phyloP scores from a whole-genome alignment of 2,113 vertebrate genomes.

The Gymnogyps californianus region DNA sequence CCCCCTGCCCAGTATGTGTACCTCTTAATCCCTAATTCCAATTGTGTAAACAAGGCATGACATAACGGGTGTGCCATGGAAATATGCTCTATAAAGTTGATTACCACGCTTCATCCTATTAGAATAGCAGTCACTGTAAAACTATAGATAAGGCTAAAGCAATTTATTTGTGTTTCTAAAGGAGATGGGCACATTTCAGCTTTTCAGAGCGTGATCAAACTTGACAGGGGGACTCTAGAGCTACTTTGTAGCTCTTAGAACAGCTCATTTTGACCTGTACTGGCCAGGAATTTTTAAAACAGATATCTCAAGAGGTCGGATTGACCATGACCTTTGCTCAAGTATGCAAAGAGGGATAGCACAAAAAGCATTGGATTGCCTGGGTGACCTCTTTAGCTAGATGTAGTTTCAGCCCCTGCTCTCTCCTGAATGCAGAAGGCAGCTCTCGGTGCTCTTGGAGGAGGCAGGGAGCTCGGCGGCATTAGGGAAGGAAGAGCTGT shows the following conservation, averaged over 20 bases:
- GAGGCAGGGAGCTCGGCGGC: background rate
- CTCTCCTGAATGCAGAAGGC: background rate
- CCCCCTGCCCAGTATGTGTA: slow-evolving; percentile 52
- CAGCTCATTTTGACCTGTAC: background rate
- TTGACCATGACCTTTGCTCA: background rate
- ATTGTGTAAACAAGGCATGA: slow-evolving; percentile 69
- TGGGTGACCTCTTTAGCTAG: background rate
- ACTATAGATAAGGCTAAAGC: slow-evolving; percentile 55
- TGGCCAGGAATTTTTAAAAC: background rate
- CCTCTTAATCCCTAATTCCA: slow-evolving; percentile 63
- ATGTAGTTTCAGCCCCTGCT: background rate
- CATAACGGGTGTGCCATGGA: slow-evolving; percentile 62
- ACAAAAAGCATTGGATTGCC: background rate
- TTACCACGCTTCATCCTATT: slow-evolving; percentile 56
- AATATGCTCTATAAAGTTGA: slow-evolving; percentile 65
- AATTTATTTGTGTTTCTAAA: slow-evolving; percentile 50
- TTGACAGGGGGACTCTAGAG: slow-evolving; percentile 13
- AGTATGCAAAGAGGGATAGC: background rate
- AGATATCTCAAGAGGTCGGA: slow-evolving; percentile 15
- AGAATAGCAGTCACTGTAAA: slow-evolving; percentile 44
- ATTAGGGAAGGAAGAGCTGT: background rate
- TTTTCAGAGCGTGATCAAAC: slow-evolving; percentile 12
- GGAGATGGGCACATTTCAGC: slow-evolving; percentile 20
- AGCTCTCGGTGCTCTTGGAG: background rate
- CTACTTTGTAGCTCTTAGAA: background rate